Evolutionary conservation across 1,140 invertebrate genomes (phyloP), one percentile per base, ranked within the genome.

Genomic region (Cotesia glomerata): DNA sequence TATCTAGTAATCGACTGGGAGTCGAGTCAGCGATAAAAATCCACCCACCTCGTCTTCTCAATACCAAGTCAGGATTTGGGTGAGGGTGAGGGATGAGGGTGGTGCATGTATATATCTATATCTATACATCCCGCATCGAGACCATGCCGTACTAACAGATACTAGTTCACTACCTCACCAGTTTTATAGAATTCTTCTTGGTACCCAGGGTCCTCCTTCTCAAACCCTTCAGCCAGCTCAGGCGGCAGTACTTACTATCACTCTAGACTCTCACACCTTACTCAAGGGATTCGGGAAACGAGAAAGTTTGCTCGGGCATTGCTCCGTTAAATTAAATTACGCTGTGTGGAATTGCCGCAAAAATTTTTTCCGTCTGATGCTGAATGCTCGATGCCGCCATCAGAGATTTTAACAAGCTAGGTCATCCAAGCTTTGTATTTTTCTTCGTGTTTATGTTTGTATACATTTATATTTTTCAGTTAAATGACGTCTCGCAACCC

Each of bases 321-420:
- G 45, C 65, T 54, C 65, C 65, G 26, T 67, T 67, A 67, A 67
- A 67, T 67, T 67, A 67, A 67, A 67, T 67, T 67, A 67, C 65
- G 65, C 32, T 39, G 34, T 45, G 39, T 67, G 65, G 65, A 54
- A 64, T 64, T 26, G 62, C 62, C 39, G 16, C 62, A 16, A 64
- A 67, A 45, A 45, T 45, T 45, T 45, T 45, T 67, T 54, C 34
- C 65, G 49, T 67, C 45, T 67, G 8, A 13, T 34, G 65, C 14
- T 26, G 26, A 26, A 26, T 26, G 26, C 26, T 26, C 26, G 26
- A 26, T 26, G 1, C 26, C 26, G 26, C 0, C 26, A 26, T 26
- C 32, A 64, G 26, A 26, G 52, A 39, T 16, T 35, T 49, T 67
- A 54, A 67, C 26, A 52, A 54, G 45, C 14, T 26, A 34, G 51